phyloP scores from a whole-genome alignment of 2,113 vertebrate genomes.

The Nibea albiflora region DNA sequence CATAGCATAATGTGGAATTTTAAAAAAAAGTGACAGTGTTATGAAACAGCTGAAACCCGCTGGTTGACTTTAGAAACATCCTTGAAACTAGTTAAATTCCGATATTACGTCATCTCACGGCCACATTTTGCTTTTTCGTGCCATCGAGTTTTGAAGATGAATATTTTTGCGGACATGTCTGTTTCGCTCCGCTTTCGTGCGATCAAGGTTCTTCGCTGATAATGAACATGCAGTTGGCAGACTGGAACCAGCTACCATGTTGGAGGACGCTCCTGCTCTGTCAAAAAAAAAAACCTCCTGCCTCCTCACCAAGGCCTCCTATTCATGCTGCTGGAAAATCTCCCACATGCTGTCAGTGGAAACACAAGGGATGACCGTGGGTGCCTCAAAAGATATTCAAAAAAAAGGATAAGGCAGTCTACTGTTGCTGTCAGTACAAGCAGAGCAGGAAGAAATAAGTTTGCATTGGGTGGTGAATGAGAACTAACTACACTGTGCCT shows the following conservation, averaged over 20 bases:
- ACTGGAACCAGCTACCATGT: slow-evolving; percentile 24
- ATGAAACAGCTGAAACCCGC: background rate
- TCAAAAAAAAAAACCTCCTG: slow-evolving; percentile 48
- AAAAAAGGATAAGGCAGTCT: slow-evolving; percentile 28
- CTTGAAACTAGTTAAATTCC: background rate
- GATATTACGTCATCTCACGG: background rate
- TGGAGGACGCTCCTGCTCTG: slow-evolving; percentile 60
- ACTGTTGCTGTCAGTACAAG: slow-evolving; percentile 36
- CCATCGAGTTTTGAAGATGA: background rate
- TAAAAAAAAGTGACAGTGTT: background rate
- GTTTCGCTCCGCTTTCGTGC: slow-evolving; percentile 25
- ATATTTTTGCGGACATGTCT: slow-evolving; percentile 1
- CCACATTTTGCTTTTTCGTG: slow-evolving; percentile 8
- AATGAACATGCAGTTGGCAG: slow-evolving; percentile 31
- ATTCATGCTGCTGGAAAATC: slow-evolving; percentile 69
- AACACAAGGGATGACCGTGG: slow-evolving; percentile 72
- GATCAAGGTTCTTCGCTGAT: slow-evolving; percentile 47
- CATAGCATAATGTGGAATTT: background rate
- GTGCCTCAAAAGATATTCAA: slow-evolving; percentile 55
- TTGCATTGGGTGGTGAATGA: background rate
- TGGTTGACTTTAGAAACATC: background rate
- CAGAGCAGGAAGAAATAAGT: slow-evolving; percentile 18
- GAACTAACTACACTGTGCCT: slow-evolving; percentile 21
- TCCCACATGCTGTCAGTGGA: slow-evolving; percentile 72
- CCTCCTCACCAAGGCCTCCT: slow-evolving; percentile 70